Percentiles rank a stretch among this genome's conserved stretches.
Evolutionary conservation across 2,888 invertebrate genomes (phyloP).

Genomic region (Cantharis rustica): DNA sequence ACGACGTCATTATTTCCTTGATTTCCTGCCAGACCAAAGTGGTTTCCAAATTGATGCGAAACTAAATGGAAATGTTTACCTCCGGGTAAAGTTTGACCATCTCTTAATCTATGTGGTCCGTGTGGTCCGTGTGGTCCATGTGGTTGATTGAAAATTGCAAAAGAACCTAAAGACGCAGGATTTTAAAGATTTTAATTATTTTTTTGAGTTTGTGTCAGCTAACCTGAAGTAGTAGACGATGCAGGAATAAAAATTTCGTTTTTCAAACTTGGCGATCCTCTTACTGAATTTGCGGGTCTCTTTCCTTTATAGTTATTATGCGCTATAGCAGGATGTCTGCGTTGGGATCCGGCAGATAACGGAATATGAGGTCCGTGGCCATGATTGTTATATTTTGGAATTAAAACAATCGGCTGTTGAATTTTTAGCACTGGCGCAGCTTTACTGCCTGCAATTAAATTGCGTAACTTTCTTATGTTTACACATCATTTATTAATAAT

Average conservation of each 20-base stretch:
- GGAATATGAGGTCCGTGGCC: conserved; percentile 56
- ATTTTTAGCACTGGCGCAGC: conserved; percentile 33
- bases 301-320: conserved; percentile 29
- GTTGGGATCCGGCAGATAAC: conserved; percentile 49
- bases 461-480: not conserved
- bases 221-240: conserved; percentile 41
- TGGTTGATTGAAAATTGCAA: not conserved
- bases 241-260: conserved; percentile 52
- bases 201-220: not conserved
- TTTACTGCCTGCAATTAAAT: conserved; percentile 29
- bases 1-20: conserved; percentile 32
- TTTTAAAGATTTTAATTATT: not conserved
- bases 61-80: conserved; percentile 54
- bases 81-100: conserved; percentile 30
- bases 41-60: conserved; percentile 51
- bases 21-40: conserved; percentile 50
- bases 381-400: conserved; percentile 56
- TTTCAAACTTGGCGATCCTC: conserved; percentile 41
- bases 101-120: not conserved
- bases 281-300: conserved; percentile 39
- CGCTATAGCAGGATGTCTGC: conserved; percentile 52
- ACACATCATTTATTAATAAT: not conserved
- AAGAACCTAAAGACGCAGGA: not conserved
- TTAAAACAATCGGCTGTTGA: conserved; percentile 32
- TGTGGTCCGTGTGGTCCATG: not conserved